Evolutionary conservation across 2,888 invertebrate species (phyloP), one percentile per base, ranked within the genome.

Genomic region (Dicycla oo): DNA sequence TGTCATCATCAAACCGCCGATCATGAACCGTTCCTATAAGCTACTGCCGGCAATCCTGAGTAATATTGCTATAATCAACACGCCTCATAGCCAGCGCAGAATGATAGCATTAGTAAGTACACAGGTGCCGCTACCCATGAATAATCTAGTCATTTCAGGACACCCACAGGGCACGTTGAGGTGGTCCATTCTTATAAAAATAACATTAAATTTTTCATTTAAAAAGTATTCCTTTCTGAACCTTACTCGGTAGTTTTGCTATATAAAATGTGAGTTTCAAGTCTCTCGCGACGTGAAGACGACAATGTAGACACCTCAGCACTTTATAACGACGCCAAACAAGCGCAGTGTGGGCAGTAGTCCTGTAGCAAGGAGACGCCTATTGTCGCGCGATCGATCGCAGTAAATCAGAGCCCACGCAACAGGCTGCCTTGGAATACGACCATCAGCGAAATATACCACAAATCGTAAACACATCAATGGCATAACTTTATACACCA

Each of bases 321-420:
- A 83, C 56, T 82, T 82, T 82, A 84, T 78, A 84, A 71, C 65
- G 68, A 73, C 53, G 53, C n/a, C 73, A 64, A 74, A 72, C 74
- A 73, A 53, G 73, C 62, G 58, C 62, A 73, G 80, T 73, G 85
- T 86, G 86, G 81, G 83, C 77, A 83, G 82, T 69, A 81, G 78
- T 75, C 75, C 76, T 75, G 79, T 73, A 69, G 78, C 78, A 62
- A 73, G 80, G 79, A 82, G 75, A 80, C 80, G 76, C 77, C 84
- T 84, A 89, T 87, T 87, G 88, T 88, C 80, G 74, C 75, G 62
- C 87, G 81, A 88, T 88, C 88, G 84, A 83, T 82, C 69, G 74
- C 80, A 69, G 88, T 94, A 94, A 92, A 94, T 94, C 94, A 92
- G 88, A 89, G 90, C 94, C 94, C 86, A 94, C 94, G 91, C 91